Base-by-base conservation (phyloP, 2,888 invertebrate species). In the Drosophila prolongata region DNA sequence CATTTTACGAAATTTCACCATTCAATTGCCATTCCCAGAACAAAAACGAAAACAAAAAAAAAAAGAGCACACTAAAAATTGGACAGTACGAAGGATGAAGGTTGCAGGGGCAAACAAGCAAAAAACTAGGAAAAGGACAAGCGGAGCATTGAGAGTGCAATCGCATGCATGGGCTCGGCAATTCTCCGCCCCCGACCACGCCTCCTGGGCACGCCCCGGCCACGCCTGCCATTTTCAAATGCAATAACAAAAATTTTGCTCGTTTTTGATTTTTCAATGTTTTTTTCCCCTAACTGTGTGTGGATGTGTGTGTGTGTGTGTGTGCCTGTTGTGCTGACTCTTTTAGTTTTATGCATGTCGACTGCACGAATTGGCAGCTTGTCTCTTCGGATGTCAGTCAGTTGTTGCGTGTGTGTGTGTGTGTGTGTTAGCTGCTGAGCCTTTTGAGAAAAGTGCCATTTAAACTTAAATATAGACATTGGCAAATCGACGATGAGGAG, bases 381-480 rank as follows among this genome's bases (percentile, higher is more conserved):
- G 86, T 82, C 82, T 80, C 80, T 85, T 87, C 80, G 87, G 82
- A 77, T 82, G 87, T 80, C 85, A 80, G 80, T 80, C 85, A 85
- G 46, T 43, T 38, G 40, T 42, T 37, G 64, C 55, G 24, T 54
- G 34, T 67, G 57, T 53, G 49, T 53, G 35, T 42, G 58, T 65
- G 35, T 58, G 53, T 67, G 64, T 67, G 72, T 76, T 70, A 19
- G 64, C 66, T 44, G 61, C 77, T 73, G 73, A 78, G 81, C 80
- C 81, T 85, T 84, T 85, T 84, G 82, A 84, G 84, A 79, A 87
- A 84, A 87, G 87, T 80, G 85, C 77, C 87, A 85, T 85, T 86
- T 86, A 85, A 87, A 85, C 87, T 82, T 87, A 86, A 86, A 85
- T 82, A 85, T 78, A 87, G 84, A 85, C 84, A 87, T 81, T 81